These are phyloP conservation scores for Alectura lathami DNA, from an alignment of 2,113 vertebrate species.

Conservation along the genomic window DNA sequence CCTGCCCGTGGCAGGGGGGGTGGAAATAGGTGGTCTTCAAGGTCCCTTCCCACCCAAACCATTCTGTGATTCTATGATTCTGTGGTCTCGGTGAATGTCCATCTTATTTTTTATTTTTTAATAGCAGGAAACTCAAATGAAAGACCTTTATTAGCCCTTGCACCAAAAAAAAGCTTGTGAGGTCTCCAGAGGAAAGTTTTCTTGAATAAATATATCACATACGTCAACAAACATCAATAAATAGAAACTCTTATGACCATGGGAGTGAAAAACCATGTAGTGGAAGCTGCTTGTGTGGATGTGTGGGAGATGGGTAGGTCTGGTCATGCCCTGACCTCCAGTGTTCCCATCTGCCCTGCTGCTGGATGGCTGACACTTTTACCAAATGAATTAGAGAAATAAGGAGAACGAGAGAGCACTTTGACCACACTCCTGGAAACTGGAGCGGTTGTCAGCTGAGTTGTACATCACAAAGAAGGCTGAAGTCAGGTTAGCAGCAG, in stretches of 20 bases:
- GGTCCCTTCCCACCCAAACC: too few relatives aligned
- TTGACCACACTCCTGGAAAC: background rate
- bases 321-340: background rate
- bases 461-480: background rate
- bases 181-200: background rate
- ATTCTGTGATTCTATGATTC: too few relatives aligned
- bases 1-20: too few relatives aligned
- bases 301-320: accelerated
- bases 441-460: background rate
- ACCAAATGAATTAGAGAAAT: background rate
- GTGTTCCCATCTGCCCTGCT: background rate
- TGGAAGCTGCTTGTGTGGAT: background rate
- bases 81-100: background rate
- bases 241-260: background rate
- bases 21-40: too few relatives aligned
- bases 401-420: background rate
- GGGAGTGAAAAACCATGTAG: background rate
- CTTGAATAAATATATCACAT: background rate
- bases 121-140: background rate
- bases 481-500: background rate
- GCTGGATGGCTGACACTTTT: background rate
- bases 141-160: background rate
- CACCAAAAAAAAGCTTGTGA: background rate
- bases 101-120: background rate
- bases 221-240: background rate